Evolutionary conservation across 2,888 invertebrate species (phyloP), one percentile per base, ranked within the genome.

Genomic region (Cataglyphis cursor): DNA sequence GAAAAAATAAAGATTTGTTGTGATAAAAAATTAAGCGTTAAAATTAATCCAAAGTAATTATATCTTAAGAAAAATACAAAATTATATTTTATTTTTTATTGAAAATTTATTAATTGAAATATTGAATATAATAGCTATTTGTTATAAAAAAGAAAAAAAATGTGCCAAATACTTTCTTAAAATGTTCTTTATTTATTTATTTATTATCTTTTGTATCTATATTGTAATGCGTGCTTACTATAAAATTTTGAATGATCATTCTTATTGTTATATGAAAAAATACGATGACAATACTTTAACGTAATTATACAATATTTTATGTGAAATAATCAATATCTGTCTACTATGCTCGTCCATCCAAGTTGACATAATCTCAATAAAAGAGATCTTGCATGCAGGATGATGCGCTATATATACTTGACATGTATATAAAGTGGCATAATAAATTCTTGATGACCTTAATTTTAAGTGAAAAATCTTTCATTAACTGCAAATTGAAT

Each of bases 281-380:
- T 48, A 6, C 12, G 44, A 38, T 0, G 15, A 41, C 41, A 65
- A 3, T 38, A 8, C 44, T 24, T 66, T 44, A 44, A 41, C 8
- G 41, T 28, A 6, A 24, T 0, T 31, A 8, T 24, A n/a, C 10
- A 28, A 66, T 66, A 41, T 48, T 48, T 66, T n/a, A 48, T 21
- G n/a, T 5, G 10, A 28, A 44, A 28, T 66, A 68, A 68, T 68
- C 68, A 51, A 68, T 68, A 51, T 6, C 48, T 51, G 31, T 68
- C 31, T n/a, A 15, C n/a, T 68, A 44, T 31, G n/a, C 4, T 51
- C 12, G 15, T 51, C 3, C 51, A 15, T 28, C 12, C n/a, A 68
- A 51, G 12, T 66, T 21, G 44, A 68, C 31, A 51, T 68, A 51
- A 68, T 68, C 51, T 68, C 3, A 15, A 9, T 8, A 66, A 18